phyloP scores from a whole-genome alignment of 2,797 vertebrate genomes.

The Helicolenus hilgendorfi region DNA sequence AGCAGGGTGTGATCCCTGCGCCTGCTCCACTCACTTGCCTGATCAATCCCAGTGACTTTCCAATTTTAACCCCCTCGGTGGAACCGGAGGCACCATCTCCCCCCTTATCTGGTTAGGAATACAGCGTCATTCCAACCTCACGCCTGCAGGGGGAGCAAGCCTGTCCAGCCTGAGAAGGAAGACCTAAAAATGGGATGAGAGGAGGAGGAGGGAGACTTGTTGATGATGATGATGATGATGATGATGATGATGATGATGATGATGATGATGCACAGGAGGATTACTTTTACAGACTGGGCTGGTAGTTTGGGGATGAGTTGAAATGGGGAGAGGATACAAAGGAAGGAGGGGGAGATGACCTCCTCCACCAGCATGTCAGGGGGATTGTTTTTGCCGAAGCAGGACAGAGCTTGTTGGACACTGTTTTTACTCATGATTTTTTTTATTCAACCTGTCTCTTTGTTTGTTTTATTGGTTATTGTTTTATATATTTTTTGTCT shows the following conservation, averaged over 20 bases:
- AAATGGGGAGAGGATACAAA: slow-evolving; percentile 28
- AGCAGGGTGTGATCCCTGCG: slow-evolving; percentile 88
- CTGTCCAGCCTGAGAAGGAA: slow-evolving; percentile 82
- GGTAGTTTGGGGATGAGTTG: slow-evolving; percentile 58
- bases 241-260: slow-evolving; percentile 40
- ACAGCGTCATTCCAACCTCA: slow-evolving; percentile 86
- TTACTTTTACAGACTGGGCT: slow-evolving; percentile 71
- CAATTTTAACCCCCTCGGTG: slow-evolving; percentile 86
- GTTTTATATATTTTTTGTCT: slow-evolving; percentile 74
- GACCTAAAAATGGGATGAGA: slow-evolving; percentile 35
- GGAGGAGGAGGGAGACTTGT: slow-evolving; percentile 50
- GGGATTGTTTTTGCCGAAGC: slow-evolving; percentile 67
- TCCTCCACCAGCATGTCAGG: slow-evolving; percentile 62
- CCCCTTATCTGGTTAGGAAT: slow-evolving; percentile 85
- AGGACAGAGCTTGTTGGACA: slow-evolving; percentile 82
- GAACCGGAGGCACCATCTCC: slow-evolving; percentile 78
- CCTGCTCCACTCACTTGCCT: slow-evolving; percentile 61
- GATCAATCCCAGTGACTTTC: slow-evolving; percentile 80
- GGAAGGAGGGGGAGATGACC: slow-evolving; percentile 36
- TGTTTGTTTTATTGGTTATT: slow-evolving; percentile 53
- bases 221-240: slow-evolving; percentile 47
- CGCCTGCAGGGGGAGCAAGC: slow-evolving; percentile 88
- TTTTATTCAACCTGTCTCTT: slow-evolving; percentile 56
- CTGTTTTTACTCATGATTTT: slow-evolving; percentile 69
- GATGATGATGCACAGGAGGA: slow-evolving; percentile 61